A percentile compares a stretch with the other conserved stretches of the same genome.
Conservation (phyloP, 1,140 invertebrate species). For the Sinella curviseta region DNA sequence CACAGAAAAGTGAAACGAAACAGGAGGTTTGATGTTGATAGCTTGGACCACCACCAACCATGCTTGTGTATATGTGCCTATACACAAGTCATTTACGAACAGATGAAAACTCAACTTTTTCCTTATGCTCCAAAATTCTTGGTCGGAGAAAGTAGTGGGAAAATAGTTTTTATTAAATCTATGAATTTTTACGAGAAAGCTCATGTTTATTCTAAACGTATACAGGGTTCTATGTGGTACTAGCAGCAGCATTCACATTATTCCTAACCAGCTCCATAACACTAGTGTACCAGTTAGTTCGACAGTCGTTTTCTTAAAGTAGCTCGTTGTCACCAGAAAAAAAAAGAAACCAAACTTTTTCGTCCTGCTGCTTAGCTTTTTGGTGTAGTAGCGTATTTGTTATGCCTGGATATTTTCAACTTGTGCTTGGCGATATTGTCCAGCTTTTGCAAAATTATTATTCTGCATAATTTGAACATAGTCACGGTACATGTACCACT, state of each 20-base stretch:
- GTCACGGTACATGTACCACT: neutral
- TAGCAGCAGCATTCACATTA: neutral
- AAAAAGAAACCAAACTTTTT: no score
- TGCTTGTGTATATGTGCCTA: no score
- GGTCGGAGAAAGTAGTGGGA: neutral
- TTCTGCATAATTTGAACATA: neutral
- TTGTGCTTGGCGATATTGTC: neutral
- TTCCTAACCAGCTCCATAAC: no score
- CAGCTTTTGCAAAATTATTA: neutral
- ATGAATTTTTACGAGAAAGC: conserved; percentile 25
- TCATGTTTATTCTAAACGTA: neutral
- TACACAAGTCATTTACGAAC: no score
- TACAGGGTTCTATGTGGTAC: neutral
- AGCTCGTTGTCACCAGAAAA: no score
- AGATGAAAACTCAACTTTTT: conserved; percentile 14
- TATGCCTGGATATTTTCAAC: neutral
- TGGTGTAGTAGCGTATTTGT: neutral
- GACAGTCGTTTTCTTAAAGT: no score
- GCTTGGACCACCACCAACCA: conserved; percentile 1
- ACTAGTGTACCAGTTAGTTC: no score
- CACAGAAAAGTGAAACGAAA: no score
- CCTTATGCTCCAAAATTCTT: neutral
- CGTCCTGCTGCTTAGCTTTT: no score
- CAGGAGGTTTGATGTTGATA: conserved; percentile 4
- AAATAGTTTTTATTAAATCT: conserved; percentile 26